Conservation (phyloP, 2,888 invertebrate species). For the Drosophila ezoana region DNA sequence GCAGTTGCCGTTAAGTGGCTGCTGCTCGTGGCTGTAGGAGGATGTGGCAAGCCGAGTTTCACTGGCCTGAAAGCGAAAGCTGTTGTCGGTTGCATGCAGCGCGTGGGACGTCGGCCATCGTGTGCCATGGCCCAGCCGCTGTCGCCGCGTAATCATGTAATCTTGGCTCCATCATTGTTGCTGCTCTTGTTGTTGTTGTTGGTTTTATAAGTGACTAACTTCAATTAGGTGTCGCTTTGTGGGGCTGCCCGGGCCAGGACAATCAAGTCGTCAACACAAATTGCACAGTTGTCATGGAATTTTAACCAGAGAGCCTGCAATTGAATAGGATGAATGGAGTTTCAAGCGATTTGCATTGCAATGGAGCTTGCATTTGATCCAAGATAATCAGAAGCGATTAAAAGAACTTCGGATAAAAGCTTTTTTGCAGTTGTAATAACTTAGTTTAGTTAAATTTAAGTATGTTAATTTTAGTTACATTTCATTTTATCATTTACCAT, state of each 20-base stretch:
- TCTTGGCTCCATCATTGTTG: constrained; percentile 46
- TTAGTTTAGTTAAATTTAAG: too few species aligned
- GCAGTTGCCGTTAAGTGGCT: constrained; percentile 48
- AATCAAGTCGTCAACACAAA: constrained; percentile 63
- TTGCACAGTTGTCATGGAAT: constrained; percentile 52
- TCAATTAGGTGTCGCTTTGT: constrained; percentile 56
- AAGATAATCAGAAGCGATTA: constrained; percentile 1
- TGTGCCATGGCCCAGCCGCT: constrained; percentile 23
- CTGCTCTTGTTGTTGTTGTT: constrained; percentile 38
- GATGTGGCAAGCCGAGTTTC: constrained; percentile 59
- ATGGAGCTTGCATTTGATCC: background rate
- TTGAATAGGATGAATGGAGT: constrained; percentile 10
- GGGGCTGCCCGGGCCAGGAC: constrained; percentile 19
- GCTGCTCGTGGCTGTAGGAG: constrained; percentile 15
- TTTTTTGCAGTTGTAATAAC: too few species aligned
- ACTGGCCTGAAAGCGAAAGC: constrained; percentile 61
- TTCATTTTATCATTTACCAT: too few species aligned
- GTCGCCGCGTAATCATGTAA: constrained; percentile 66
- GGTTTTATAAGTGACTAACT: constrained; percentile 65
- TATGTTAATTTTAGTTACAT: too few species aligned
- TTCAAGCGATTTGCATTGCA: constrained; percentile 8
- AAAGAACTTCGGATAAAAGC: too few species aligned
- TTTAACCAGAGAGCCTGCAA: constrained; percentile 17
- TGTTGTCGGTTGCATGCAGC: constrained; percentile 20
- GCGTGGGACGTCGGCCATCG: constrained; percentile 20